Evolutionary conservation across 1,140 invertebrate species (phyloP), one percentile per base, ranked within the genome.

Genomic region (Drosophila aff.): DNA sequence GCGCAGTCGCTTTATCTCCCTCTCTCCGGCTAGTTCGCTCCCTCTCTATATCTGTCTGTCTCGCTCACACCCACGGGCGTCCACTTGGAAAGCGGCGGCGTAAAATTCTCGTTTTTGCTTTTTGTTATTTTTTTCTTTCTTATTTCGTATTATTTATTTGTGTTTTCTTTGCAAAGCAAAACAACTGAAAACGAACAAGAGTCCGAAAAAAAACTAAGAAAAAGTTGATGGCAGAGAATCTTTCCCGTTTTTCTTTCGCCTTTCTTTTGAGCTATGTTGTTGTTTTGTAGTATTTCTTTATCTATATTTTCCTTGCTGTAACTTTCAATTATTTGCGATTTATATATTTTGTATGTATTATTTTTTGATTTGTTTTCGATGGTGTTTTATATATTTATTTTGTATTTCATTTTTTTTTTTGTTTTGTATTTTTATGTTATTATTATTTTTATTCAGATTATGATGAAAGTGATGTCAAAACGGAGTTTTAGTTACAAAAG

Each of bases 401-500:
- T 85, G 77, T 67, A 69, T 80, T 63, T 59, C 60, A 81, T 67
- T 60, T 83, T 76, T 60, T n/a, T 74, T 68, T 72, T 81, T 38
- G 33, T 65, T 77, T 78, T 89, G 71, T 92, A 71, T 68, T 84
- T 74, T 65, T 75, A 49, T 86, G 72, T 73, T 87, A 89, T 87
- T 87, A 87, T 89, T 89, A 90, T 89, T 87, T 82, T 75, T 91
- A 78, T 91, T 92, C 82, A 92, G 85, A 91, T 92, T 91, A 92
- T 92, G 90, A 92, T 92, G 91, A 92, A 92, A 92, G 91, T 92
- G 91, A 92, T 92, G 91, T 92, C 91, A 92, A 92, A 92, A 92
- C 91, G 90, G 94, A 95, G 95, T 95, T 95, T 96, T 95, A 96
- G 94, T 95, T 96, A 96, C 95, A 96, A 96, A 96, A 96, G 95